Evolutionary conservation across 2,797 vertebrate species (phyloP).

Genomic region (Sebastes jordani): DNA sequence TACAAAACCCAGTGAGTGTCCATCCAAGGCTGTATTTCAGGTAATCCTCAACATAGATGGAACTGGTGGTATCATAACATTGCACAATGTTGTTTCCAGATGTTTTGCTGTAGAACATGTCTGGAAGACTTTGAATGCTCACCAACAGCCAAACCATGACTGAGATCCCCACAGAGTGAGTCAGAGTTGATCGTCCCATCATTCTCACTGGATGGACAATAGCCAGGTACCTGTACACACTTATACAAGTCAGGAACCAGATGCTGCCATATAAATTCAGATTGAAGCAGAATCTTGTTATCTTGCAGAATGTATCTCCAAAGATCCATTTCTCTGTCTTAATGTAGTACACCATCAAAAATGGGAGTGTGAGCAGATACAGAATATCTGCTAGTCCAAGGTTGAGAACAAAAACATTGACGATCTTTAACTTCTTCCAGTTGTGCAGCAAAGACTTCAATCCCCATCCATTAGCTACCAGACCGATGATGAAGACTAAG

Average conservation of each 20-base stretch:
- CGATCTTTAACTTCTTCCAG: slow-evolving; percentile 59
- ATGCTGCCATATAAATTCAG: slow-evolving; percentile 88
- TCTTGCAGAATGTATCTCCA: slow-evolving; percentile 80
- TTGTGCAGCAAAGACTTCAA: slow-evolving; percentile 75
- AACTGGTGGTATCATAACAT: slow-evolving; percentile 77
- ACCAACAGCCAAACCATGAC: slow-evolving; percentile 77
- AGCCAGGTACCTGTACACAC: slow-evolving; percentile 83
- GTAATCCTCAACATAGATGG: slow-evolving; percentile 30
- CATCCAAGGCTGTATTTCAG: slow-evolving; percentile 71
- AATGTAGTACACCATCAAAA: slow-evolving; percentile 79
- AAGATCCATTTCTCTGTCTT: slow-evolving; percentile 76
- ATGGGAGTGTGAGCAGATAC: slow-evolving; percentile 82
- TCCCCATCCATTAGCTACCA: slow-evolving; percentile 79
- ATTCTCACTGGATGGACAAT: slow-evolving; percentile 82
- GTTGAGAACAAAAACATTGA: slow-evolving; percentile 80
- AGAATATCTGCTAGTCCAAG: slow-evolving; percentile 78
- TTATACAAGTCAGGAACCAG: slow-evolving; percentile 88
- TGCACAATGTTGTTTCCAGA: accelerated
- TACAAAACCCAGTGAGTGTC: slow-evolving; percentile 77
- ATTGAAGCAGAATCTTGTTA: slow-evolving; percentile 84
- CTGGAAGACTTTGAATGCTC: slow-evolving; percentile 70
- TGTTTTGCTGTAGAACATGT: slow-evolving; percentile 77
- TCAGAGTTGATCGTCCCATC: slow-evolving; percentile 67
- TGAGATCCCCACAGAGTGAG: slow-evolving; percentile 51
- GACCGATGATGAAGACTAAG: slow-evolving; percentile 73